Percentiles rank a stretch among this genome's conserved stretches.
Conservation (phyloP, 2,113 vertebrate genomes). For the Prunella himalayana region DNA sequence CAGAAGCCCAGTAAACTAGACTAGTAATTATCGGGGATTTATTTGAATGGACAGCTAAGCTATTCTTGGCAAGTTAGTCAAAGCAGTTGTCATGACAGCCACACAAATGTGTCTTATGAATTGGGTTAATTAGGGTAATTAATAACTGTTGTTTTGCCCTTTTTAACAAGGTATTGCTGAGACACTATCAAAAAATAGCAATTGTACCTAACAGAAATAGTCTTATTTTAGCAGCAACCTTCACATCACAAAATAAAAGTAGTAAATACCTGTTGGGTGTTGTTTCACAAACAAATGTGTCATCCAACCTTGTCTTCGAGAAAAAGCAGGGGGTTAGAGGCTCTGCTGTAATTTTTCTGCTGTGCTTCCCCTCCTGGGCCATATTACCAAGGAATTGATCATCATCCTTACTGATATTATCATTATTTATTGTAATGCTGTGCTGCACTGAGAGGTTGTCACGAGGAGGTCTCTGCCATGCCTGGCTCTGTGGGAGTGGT, state of each 20-base stretch:
- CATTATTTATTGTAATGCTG: not conserved
- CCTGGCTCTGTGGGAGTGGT: fast-evolving
- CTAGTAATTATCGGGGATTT: conserved; percentile 91
- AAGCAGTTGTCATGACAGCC: conserved; percentile 81
- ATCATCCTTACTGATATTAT: not conserved
- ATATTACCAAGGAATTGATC: not conserved
- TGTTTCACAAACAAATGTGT: not conserved
- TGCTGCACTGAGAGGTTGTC: fast-evolving
- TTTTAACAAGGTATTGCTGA: conserved; percentile 68
- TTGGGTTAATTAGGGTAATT: conserved; percentile 89
- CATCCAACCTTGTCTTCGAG: not conserved
- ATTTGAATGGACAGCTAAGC: conserved; percentile 88
- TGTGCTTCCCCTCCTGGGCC: not conserved
- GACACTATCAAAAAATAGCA: conserved; percentile 58
- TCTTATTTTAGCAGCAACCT: not conserved
- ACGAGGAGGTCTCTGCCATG: not conserved
- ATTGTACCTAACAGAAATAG: conserved; percentile 16
- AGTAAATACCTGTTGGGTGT: not conserved
- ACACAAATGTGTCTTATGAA: conserved; percentile 82
- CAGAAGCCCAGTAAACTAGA: conserved; percentile 85
- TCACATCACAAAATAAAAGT: not conserved
- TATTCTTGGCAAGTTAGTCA: conserved; percentile 86
- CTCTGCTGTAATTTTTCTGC: not conserved
- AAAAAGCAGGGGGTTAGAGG: not conserved
- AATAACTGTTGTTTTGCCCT: conserved; percentile 76